phyloP scores from a whole-genome alignment of 2,888 invertebrate species.

The Drosophila sordidula region DNA sequence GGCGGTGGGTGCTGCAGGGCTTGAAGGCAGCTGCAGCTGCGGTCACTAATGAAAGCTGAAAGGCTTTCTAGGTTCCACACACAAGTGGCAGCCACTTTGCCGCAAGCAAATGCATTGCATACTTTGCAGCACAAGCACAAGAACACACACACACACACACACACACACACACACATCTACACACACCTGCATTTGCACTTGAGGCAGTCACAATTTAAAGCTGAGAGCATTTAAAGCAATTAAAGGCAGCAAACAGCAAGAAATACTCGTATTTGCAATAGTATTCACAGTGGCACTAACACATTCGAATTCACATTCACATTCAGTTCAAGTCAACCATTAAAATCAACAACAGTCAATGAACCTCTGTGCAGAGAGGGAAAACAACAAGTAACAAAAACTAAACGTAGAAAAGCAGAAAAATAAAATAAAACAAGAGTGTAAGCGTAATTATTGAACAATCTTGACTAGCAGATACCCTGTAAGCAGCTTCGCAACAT shows the following conservation, averaged over 20 bases:
- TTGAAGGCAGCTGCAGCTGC: constrained; percentile 49
- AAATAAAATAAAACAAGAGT: neutral
- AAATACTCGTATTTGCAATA: constrained; percentile 28
- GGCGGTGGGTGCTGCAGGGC: neutral
- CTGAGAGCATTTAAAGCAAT: constrained; percentile 36
- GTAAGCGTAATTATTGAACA: neutral
- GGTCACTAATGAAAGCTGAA: constrained; percentile 15
- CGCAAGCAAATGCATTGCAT: constrained; percentile 57
- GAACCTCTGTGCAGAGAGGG: constrained; percentile 59
- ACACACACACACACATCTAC: constrained; percentile 1
- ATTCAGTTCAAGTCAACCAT: constrained; percentile 60
- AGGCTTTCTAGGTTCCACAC: constrained; percentile 19
- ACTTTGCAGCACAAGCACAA: constrained; percentile 48
- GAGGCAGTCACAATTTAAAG: constrained; percentile 34
- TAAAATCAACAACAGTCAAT: constrained; percentile 77
- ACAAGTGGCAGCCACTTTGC: constrained; percentile 44
- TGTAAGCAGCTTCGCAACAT: neutral
- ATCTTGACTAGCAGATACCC: neutral
- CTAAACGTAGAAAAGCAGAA: constrained; percentile 44
- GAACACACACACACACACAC: constrained; percentile 6
- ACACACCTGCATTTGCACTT: constrained; percentile 3
- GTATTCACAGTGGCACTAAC: constrained; percentile 15
- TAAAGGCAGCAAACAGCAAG: constrained; percentile 39
- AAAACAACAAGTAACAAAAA: constrained; percentile 23
- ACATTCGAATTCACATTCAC: constrained; percentile 29